phyloP scores from a whole-genome alignment of 1,140 invertebrate genomes.

The Ganaspis sp. region DNA sequence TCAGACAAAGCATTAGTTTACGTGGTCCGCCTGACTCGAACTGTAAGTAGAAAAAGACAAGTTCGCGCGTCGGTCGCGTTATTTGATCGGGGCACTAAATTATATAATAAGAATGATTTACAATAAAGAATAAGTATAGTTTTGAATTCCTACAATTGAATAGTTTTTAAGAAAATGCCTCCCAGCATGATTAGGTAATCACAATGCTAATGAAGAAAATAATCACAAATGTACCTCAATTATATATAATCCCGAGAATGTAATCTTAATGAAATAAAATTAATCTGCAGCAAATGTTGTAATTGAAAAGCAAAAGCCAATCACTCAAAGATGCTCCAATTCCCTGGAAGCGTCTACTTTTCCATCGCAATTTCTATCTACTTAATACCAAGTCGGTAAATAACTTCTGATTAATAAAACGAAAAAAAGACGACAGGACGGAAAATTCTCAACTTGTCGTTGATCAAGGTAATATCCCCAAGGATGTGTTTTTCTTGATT shows the following conservation, averaged over 20 bases:
- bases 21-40: no score
- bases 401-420: slow-evolving; percentile 51
- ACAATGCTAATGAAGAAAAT: no score
- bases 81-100: no score
- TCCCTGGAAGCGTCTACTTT: slow-evolving; percentile 12
- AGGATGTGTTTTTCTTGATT: slow-evolving; percentile 31
- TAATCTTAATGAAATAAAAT: slow-evolving; percentile 11
- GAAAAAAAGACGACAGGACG: slow-evolving; percentile 28
- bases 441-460: slow-evolving; percentile 26
- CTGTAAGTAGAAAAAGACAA: no score
- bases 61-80: no score
- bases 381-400: slow-evolving; percentile 40
- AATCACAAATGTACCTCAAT: neutral
- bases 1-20: no score
- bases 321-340: slow-evolving; percentile 22
- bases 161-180: no score
- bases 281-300: slow-evolving; percentile 8
- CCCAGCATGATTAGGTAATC: no score
- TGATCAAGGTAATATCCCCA: slow-evolving; percentile 41
- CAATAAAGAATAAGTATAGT: no score
- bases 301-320: slow-evolving; percentile 36
- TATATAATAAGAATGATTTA: no score
- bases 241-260: no score
- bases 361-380: slow-evolving; percentile 30
- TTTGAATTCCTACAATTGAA: no score